A percentile compares a stretch with the other conserved stretches of the same genome.
These are phyloP conservation scores for Mythimna ferrago DNA, from an alignment of 2,888 invertebrate species.

Conservation along the genomic window DNA sequence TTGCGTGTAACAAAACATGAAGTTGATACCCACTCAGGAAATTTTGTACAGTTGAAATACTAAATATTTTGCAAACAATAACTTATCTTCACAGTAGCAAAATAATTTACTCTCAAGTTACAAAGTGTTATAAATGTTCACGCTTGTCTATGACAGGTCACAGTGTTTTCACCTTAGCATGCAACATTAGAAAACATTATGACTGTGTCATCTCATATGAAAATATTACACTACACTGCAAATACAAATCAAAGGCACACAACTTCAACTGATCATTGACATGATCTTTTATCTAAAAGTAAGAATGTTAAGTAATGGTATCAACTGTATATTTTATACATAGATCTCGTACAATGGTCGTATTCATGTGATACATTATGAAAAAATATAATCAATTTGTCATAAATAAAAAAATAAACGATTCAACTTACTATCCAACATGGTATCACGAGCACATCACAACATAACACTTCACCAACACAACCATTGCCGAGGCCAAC, in stretches of 20 bases:
- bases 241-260: slow-evolving; percentile 72
- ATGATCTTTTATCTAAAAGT: slow-evolving; percentile 63
- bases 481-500: slow-evolving; percentile 57
- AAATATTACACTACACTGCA: slow-evolving; percentile 49
- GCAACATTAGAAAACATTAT: slow-evolving; percentile 40
- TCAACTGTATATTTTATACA: slow-evolving; percentile 64
- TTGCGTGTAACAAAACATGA: slow-evolving; percentile 47
- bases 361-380: slow-evolving; percentile 57
- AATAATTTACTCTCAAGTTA: slow-evolving; percentile 46
- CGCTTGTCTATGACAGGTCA: slow-evolving; percentile 12
- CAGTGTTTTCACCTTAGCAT: slow-evolving; percentile 23
- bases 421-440: slow-evolving; percentile 57
- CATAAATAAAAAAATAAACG: slow-evolving; percentile 62
- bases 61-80: slow-evolving; percentile 42
- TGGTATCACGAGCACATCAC: slow-evolving; percentile 59
- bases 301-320: slow-evolving; percentile 59
- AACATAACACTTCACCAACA: slow-evolving; percentile 60
- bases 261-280: slow-evolving; percentile 57
- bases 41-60: slow-evolving; percentile 57
- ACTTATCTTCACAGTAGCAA: slow-evolving; percentile 40
- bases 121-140: slow-evolving; percentile 27
- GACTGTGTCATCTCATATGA: slow-evolving; percentile 36
- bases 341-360: slow-evolving; percentile 66
- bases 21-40: slow-evolving; percentile 46
- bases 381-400: slow-evolving; percentile 59